Conservation (phyloP, 2,888 invertebrate species). For the Rhogogaster chlorosoma region DNA sequence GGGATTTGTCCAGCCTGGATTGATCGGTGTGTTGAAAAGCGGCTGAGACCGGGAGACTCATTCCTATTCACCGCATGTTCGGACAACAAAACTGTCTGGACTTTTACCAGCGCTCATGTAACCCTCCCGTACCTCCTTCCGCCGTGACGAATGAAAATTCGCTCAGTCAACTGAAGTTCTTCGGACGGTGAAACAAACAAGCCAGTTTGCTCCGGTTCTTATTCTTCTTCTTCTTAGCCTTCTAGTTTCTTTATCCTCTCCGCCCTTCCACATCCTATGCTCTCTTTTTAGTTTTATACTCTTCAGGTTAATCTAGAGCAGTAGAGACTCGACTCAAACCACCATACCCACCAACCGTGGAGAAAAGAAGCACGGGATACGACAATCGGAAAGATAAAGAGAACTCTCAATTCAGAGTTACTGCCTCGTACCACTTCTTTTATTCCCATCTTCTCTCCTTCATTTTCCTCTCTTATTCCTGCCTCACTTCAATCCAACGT, state of each 20-base stretch:
- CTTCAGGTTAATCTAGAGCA: conserved; percentile 39
- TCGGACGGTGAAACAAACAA: conserved; percentile 64
- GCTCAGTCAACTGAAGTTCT: conserved; percentile 60
- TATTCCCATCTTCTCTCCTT: background rate
- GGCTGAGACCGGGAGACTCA: conserved; percentile 55
- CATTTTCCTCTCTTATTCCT: background rate
- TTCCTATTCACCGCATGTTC: conserved; percentile 71
- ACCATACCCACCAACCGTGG: background rate
- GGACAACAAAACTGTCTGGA: conserved; percentile 68
- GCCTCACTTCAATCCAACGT: conserved; percentile 9
- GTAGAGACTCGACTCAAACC: background rate
- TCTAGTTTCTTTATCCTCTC: background rate
- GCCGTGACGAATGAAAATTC: conserved; percentile 65
- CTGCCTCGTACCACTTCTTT: conserved; percentile 5
- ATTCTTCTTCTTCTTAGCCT: background rate
- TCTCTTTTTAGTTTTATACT: conserved; percentile 12
- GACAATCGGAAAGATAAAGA: conserved; percentile 48
- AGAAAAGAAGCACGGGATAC: conserved; percentile 11
- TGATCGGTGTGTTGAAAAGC: background rate
- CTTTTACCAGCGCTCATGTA: conserved; percentile 52
- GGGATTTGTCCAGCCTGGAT: background rate
- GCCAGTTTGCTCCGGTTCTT: conserved; percentile 45
- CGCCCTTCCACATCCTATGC: background rate
- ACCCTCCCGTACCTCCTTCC: conserved; percentile 1
- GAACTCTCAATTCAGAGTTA: conserved; percentile 38